phyloP scores from a whole-genome alignment of 2,113 vertebrate species.

The Bungarus multicinctus region DNA sequence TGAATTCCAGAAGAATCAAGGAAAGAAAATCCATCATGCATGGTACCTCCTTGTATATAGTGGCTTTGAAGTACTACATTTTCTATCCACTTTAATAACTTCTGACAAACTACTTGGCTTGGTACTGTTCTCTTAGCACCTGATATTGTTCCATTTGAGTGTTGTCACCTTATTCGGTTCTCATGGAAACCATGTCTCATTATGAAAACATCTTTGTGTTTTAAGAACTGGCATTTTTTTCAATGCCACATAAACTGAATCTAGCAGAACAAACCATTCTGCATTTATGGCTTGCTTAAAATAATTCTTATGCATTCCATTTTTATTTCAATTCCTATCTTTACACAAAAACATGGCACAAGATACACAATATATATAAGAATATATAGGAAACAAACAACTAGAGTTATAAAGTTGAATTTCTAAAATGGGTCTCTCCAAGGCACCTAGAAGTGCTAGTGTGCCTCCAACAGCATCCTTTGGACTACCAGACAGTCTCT shows the following conservation, averaged over 20 bases:
- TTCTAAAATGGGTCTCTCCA: neutral
- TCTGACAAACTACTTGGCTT: neutral
- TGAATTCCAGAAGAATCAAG: neutral
- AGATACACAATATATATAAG: neutral
- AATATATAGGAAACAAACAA: neutral
- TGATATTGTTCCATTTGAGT: neutral
- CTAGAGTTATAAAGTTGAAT: neutral
- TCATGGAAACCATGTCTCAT: neutral
- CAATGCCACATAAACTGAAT: neutral
- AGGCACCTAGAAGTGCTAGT: neutral
- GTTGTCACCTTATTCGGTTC: neutral
- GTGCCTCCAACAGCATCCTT: neutral
- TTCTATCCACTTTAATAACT: neutral
- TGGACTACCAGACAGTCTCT: neutral
- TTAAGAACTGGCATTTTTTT: neutral
- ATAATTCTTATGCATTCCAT: neutral
- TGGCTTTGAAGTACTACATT: neutral
- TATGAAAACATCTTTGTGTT: neutral
- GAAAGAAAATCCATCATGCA: neutral
- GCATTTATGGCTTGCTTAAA: neutral
- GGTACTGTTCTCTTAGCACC: neutral
- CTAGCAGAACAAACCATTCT: neutral
- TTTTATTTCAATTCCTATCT: neutral
- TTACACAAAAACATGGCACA: neutral
- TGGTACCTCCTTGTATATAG: neutral